phyloP scores from a whole-genome alignment of 2,888 invertebrate species.

The Tethea ocularis region DNA sequence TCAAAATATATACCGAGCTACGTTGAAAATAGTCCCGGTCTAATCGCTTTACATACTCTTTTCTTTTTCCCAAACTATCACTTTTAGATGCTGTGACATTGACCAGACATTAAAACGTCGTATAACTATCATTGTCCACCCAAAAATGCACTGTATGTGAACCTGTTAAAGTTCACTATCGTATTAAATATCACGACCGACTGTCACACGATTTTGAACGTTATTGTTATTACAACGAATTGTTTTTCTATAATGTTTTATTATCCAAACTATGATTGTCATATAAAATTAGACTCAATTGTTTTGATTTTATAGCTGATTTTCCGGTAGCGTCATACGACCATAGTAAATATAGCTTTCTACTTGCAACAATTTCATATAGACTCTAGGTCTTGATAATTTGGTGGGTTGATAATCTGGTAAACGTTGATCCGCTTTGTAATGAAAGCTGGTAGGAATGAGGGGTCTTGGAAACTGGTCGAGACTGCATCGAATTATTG shows the following conservation, averaged over 20 bases:
- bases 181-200: conserved; percentile 13
- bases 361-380: not conserved
- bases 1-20: not conserved
- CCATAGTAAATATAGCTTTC: conserved; percentile 4
- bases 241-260: conserved; percentile 19
- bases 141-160: not conserved
- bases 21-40: not conserved
- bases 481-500: conserved; percentile 16
- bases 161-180: not conserved
- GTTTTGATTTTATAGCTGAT: conserved; percentile 6
- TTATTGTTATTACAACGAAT: conserved; percentile 24
- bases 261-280: conserved; percentile 6
- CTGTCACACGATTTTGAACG: conserved; percentile 26
- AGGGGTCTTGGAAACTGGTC: conserved; percentile 31
- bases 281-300: conserved; percentile 10
- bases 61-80: not conserved
- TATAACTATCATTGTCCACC: not conserved
- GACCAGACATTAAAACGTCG: conserved; percentile 1
- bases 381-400: conserved; percentile 8
- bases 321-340: conserved; percentile 8
- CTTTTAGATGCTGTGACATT: too few species aligned
- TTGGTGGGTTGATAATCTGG: conserved; percentile 14
- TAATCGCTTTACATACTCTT: not conserved
- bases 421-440: conserved; percentile 10
- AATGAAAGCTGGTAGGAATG: conserved; percentile 12